Conservation (phyloP, 2,113 vertebrate species). For the Sinocyclocheilus rhinocerous region DNA sequence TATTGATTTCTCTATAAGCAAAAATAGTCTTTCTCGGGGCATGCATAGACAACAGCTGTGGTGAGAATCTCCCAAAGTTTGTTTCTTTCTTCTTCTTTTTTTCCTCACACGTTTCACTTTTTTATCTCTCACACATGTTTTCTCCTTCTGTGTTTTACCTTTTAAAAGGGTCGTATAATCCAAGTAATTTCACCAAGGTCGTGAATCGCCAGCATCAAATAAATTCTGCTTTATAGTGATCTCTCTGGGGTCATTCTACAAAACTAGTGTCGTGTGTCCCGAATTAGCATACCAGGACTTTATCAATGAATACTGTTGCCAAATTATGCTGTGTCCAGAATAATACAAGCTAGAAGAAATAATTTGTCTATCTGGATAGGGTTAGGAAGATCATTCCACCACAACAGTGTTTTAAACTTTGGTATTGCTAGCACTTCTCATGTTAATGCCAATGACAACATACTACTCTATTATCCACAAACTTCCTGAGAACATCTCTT, state of each 20-base stretch:
- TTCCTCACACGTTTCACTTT: background rate
- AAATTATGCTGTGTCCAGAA: background rate
- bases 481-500: too few relatives aligned
- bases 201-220: background rate
- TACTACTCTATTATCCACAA: too few relatives aligned
- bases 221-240: background rate
- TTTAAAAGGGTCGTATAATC: background rate
- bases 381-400: too few relatives aligned
- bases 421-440: too few relatives aligned
- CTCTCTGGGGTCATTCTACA: background rate
- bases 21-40: constrained; percentile 77
- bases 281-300: background rate
- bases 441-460: too few relatives aligned
- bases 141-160: background rate
- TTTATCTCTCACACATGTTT: background rate
- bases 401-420: too few relatives aligned
- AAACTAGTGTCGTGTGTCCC: background rate
- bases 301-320: background rate
- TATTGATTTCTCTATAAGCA: constrained; percentile 94
- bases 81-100: background rate
- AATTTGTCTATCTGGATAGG: too few relatives aligned
- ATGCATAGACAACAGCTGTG: constrained; percentile 65
- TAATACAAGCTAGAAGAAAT: too few relatives aligned
- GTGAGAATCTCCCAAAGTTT: constrained; percentile 47
- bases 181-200: background rate